Base-by-base conservation (phyloP, 2,113 vertebrate genomes). In the Otocyon megalotis region DNA sequence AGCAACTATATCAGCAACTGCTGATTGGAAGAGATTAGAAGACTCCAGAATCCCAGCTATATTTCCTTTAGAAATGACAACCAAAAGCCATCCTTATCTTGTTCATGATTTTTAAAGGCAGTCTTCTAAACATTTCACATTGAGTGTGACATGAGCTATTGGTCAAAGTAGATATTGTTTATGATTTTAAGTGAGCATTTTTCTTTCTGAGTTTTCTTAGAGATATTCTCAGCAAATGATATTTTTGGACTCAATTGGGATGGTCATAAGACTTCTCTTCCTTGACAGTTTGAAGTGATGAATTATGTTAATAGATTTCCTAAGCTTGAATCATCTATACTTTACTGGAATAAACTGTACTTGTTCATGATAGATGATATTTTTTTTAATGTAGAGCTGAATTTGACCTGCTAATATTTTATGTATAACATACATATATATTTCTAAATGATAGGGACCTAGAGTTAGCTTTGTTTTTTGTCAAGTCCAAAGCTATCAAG, bases 131-230 rank as follows among this genome's bases (percentile, higher is more conserved):
- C 87, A 15, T 87, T 93, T 93, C 50, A 90, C 67, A 79, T 92
- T 97, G 93, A 90, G 37, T 82, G 48, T 54, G n/a, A 94, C 79
- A 95, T 74, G 48, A 97, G 8, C 65, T 92, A 5, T 87, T 97
- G 58, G 19, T 92, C 56, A 94, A 92, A 93, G 62, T 43, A 88
- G 67, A 80, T 90, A 87, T 79, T 92, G 35, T 86, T 94, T 90
- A 90, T 88, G 35, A 87, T 90, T 93, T 97, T 82, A 92, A 60
- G 63, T 80, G 79, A 92, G 30, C 54, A 93, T 82, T 96, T 89
- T 91, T 81, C 37, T 94, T 88, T 43, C 56, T 90, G 35, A 95
- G 8, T 86, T 94, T 96, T 82, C 74, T 93, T 94, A 72, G 67
- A 90, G 26, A 58, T 72, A 90, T 53, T 93, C 54, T 90, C 22